phyloP scores from a whole-genome alignment of 2,888 invertebrate species.

The Magallana nippona region DNA sequence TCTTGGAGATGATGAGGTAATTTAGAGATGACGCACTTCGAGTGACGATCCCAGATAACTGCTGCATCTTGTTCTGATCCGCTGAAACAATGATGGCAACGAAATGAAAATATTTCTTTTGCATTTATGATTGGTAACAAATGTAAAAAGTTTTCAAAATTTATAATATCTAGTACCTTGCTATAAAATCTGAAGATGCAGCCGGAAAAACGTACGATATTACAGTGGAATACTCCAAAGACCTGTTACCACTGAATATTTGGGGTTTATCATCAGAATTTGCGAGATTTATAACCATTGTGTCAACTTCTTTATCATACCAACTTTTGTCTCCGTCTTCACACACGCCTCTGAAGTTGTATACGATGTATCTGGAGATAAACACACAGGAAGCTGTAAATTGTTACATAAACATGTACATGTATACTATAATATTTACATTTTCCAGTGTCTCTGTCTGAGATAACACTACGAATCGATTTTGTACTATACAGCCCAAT shows the following conservation, averaged over 20 bases:
- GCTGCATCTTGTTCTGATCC: conserved; percentile 22
- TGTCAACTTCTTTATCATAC: conserved; percentile 2
- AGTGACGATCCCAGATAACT: conserved; percentile 19
- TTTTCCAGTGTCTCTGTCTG: no score
- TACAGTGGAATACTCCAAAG: not conserved
- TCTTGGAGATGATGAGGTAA: conserved; percentile 10
- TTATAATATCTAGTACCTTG: not conserved
- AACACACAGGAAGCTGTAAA: not conserved
- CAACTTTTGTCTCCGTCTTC: conserved; percentile 1
- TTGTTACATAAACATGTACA: no score
- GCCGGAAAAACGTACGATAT: not conserved
- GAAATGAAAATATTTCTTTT: not conserved
- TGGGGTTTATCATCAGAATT: not conserved
- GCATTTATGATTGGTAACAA: not conserved
- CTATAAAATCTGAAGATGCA: not conserved
- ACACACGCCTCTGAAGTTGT: not conserved
- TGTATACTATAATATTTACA: no score
- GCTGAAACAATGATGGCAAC: not conserved
- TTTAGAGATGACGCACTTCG: not conserved
- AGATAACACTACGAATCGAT: no score
- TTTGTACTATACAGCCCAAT: no score
- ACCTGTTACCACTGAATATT: not conserved
- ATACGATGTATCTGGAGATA: not conserved
- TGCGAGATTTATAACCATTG: not conserved
- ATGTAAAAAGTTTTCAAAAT: not conserved